phyloP scores from a whole-genome alignment of 2,797 vertebrate genomes.

The Labeo calbasu region DNA sequence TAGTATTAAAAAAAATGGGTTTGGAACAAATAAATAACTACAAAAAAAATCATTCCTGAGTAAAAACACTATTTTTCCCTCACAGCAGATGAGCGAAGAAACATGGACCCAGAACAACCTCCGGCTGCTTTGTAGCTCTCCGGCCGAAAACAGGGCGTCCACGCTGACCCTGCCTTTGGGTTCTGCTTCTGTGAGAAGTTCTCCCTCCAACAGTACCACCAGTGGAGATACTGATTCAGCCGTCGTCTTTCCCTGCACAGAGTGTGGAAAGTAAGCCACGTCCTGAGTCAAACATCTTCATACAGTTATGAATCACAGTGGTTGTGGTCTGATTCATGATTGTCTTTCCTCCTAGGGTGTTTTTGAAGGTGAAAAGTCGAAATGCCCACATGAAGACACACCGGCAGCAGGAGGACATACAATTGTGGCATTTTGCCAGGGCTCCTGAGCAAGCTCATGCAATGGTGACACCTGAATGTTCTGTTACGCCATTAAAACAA shows the following conservation, averaged over 20 bases:
- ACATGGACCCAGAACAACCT: slow-evolving; percentile 81
- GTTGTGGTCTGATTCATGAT: slow-evolving; percentile 13
- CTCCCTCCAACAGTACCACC: slow-evolving; percentile 84
- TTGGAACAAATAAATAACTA: not conserved
- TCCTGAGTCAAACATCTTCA: slow-evolving; percentile 6
- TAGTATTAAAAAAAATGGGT: not conserved
- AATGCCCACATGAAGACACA: slow-evolving; percentile 91
- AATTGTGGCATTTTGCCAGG: slow-evolving; percentile 46
- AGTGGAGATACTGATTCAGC: slow-evolving; percentile 83
- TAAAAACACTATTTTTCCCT: slow-evolving; percentile 77
- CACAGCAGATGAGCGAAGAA: slow-evolving; percentile 82
- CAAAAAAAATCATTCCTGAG: not conserved
- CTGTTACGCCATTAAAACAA: slow-evolving; percentile 39
- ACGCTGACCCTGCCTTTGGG: slow-evolving; percentile 74
- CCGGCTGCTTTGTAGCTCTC: slow-evolving; percentile 68
- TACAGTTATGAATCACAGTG: not conserved
- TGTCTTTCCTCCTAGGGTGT: slow-evolving; percentile 73
- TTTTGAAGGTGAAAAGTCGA: slow-evolving; percentile 89
- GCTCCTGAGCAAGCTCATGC: slow-evolving; percentile 45
- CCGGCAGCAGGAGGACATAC: slow-evolving; percentile 77
- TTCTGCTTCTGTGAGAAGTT: slow-evolving; percentile 80
- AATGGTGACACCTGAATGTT: slow-evolving; percentile 34
- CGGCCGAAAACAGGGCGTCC: slow-evolving; percentile 69
- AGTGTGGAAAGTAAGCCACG: slow-evolving; percentile 84
- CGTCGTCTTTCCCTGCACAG: slow-evolving; percentile 85